Evolutionary conservation across 2,888 invertebrate genomes (phyloP), one percentile per base, ranked within the genome.

Genomic region (Epinotia bilunana): DNA sequence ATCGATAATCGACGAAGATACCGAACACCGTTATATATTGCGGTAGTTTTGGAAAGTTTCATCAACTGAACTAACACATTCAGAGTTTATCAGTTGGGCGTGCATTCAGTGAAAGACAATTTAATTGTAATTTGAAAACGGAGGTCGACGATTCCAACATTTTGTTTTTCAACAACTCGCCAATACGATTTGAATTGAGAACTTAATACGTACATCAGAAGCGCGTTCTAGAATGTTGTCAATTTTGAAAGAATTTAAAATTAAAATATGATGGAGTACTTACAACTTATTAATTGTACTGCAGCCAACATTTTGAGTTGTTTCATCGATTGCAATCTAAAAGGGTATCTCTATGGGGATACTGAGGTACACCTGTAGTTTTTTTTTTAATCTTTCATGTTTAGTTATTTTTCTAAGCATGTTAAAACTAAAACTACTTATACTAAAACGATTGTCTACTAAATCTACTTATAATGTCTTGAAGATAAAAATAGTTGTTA

Each of bases 1-100:
- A 74, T 74, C 74, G 60, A 74, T 74, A 74, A 71, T 57, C 58
- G 18, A 58, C 49, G 70, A 70, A 60, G 70, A 43, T 65, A 74
- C 63, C 9, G 28, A 70, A 58, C 18, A 20, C n/a, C 46, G 23
- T 9, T 33, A n/a, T 33, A n/a, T 13, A 60, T 53, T n/a, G n/a
- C n/a, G 16, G 53, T 53, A 53, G 53, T 53, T 53, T n/a, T 53
- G 53, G n/a, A 53, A 53, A 53, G 53, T 53, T 53, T 7, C 53
- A 53, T n/a, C n/a, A 13, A 53, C 9, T 39, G 39, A 39, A 39
- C 39, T 9, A 39, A 39, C 39, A 9, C 9, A 39, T 39, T 39
- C n/a, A 6, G 53, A 53, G 53, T 53, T 53, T 53, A 53, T 53
- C 7, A 6, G 1, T 39, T 39, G 39, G 39, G 39, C 9, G 9